phyloP scores from a whole-genome alignment of 2,113 vertebrate genomes.

The Syrmaticus mikado region DNA sequence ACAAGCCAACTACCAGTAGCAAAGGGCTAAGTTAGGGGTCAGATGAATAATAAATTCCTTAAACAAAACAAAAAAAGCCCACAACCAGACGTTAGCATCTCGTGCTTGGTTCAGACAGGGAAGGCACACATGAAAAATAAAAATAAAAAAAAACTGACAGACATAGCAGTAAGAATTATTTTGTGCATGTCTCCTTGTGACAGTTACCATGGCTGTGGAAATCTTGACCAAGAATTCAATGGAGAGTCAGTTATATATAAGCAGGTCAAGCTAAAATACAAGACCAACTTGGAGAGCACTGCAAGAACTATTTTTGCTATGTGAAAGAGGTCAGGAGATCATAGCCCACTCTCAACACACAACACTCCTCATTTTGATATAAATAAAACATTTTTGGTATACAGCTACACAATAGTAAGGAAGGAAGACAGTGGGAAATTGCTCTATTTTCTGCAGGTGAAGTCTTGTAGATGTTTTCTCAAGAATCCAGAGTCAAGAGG shows the following conservation, averaged over 20 bases:
- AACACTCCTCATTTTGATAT: neutral
- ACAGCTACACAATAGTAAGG: neutral
- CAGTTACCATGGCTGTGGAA: slow-evolving; percentile 55
- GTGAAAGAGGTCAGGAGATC: neutral
- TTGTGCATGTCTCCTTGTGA: slow-evolving; percentile 42
- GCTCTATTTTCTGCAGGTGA: neutral
- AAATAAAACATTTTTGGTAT: slow-evolving; percentile 17
- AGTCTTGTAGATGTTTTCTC: neutral
- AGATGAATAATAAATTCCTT: slow-evolving; percentile 11
- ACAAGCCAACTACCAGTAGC: neutral
- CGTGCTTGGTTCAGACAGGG: slow-evolving; percentile 9
- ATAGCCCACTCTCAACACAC: neutral
- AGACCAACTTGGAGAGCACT: slow-evolving; percentile 1
- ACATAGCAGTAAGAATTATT: slow-evolving; percentile 56
- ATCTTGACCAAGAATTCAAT: slow-evolving; percentile 51
- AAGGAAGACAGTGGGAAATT: neutral
- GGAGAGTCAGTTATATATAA: slow-evolving; percentile 65
- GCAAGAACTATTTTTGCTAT: slow-evolving; percentile 9
- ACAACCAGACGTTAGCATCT: slow-evolving; percentile 18
- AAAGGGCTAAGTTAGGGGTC: slow-evolving; percentile 18
- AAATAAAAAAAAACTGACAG: neutral
- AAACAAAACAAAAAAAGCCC: neutral
- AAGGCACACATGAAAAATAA: slow-evolving; percentile 2
- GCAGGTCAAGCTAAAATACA: slow-evolving; percentile 45
- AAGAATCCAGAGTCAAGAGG: neutral